Evolutionary conservation across 2,113 vertebrate genomes (phyloP).

Genomic region (Elachura formosa): DNA sequence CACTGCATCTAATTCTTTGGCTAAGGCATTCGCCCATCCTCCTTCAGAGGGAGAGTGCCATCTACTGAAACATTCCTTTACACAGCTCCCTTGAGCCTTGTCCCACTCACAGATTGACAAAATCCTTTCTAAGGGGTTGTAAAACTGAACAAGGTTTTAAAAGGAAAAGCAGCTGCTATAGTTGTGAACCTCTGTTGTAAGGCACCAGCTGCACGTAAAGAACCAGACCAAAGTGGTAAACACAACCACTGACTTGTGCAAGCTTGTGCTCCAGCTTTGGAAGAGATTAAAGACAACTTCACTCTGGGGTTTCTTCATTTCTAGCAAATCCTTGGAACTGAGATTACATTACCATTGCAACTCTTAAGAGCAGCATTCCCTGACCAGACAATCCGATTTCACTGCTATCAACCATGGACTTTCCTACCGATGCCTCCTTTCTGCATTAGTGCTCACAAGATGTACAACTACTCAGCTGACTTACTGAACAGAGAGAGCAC

Average conservation of each 20-base stretch:
- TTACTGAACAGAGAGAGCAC: not conserved
- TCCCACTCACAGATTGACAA: not conserved
- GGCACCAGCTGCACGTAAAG: not conserved
- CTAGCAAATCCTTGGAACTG: not conserved
- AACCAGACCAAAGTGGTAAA: not conserved
- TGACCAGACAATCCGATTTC: not conserved
- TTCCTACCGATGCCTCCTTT: not conserved
- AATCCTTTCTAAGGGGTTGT: not conserved
- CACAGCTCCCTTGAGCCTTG: not conserved
- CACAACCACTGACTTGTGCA: not conserved
- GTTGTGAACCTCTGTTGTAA: not conserved
- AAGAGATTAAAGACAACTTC: not conserved
- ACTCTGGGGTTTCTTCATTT: not conserved
- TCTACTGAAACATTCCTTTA: conserved; percentile 29
- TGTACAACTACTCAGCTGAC: accelerated
- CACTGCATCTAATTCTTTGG: not conserved
- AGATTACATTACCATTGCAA: not conserved
- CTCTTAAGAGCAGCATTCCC: not conserved
- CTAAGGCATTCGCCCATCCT: not conserved
- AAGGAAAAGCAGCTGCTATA: not conserved
- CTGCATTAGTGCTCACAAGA: not conserved
- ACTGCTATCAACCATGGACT: not conserved
- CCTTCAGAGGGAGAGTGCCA: conserved; percentile 51
- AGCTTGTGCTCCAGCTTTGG: not conserved
- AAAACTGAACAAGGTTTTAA: not conserved